These are phyloP conservation scores for Phaetusa simplex DNA, from an alignment of 2,113 vertebrate genomes.

Conservation along the genomic window DNA sequence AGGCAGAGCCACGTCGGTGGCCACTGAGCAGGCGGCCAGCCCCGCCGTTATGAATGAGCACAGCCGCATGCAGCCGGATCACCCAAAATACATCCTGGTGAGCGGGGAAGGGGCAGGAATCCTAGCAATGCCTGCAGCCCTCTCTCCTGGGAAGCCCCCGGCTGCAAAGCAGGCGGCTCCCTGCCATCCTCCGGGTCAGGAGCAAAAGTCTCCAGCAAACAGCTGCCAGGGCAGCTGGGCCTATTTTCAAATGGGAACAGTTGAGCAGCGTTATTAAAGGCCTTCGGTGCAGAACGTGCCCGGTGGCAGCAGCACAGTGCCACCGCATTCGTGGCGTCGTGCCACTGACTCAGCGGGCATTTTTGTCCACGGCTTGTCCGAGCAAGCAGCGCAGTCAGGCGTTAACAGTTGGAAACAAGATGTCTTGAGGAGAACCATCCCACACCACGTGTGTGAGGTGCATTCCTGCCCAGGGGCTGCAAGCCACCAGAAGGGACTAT, in stretches of 20 bases:
- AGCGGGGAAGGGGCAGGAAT: background rate
- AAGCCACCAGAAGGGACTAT: background rate
- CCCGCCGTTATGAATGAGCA: rapidly evolving
- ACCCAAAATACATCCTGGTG: background rate
- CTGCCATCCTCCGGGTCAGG: background rate
- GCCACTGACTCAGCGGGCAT: background rate
- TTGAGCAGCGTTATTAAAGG: background rate
- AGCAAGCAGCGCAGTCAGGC: background rate
- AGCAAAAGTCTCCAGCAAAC: background rate
- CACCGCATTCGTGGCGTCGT: rapidly evolving
- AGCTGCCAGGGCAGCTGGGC: background rate
- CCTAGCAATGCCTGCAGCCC: background rate
- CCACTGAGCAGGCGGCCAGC: background rate
- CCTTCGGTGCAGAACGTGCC: background rate
- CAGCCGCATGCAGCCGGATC: rapidly evolving
- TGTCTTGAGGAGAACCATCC: background rate
- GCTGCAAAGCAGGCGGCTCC: background rate
- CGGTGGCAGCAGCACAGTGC: background rate
- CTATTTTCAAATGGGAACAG: background rate
- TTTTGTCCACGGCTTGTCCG: background rate
- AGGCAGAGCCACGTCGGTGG: rapidly evolving
- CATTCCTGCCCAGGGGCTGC: background rate
- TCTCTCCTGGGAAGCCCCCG: background rate
- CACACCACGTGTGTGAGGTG: rapidly evolving
- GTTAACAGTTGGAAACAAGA: rapidly evolving